Evolutionary conservation across 2,797 vertebrate genomes (phyloP).

Genomic region (Betta splendens): DNA sequence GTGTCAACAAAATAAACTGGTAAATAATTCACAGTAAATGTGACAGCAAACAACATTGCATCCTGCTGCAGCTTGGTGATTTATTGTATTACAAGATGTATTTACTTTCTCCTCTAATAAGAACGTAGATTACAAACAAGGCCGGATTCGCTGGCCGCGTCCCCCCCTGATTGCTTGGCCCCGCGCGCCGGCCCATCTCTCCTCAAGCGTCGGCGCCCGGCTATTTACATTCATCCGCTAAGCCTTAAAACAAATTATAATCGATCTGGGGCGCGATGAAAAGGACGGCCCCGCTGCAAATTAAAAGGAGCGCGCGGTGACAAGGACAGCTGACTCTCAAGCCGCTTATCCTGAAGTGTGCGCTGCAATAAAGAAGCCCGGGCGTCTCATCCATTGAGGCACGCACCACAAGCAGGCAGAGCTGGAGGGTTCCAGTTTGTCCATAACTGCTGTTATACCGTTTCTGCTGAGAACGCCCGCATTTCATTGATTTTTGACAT

Average conservation of each 20-base stretch:
- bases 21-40: too few species aligned
- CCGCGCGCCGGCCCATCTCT: slow-evolving; percentile 62
- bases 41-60: slow-evolving; percentile 1
- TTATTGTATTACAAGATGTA: slow-evolving; percentile 71
- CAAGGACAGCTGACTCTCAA: slow-evolving; percentile 53
- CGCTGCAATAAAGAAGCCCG: slow-evolving; percentile 9
- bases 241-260: slow-evolving; percentile 78
- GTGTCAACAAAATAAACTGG: too few species aligned
- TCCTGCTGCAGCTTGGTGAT: slow-evolving; percentile 36
- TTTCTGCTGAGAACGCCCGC: too few species aligned
- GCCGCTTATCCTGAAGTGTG: slow-evolving; percentile 13
- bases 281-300: slow-evolving; percentile 59
- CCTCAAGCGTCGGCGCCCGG: slow-evolving; percentile 59
- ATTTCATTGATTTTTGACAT: neutral
- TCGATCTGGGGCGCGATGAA: slow-evolving; percentile 73
- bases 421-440: slow-evolving; percentile 1
- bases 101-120: slow-evolving; percentile 73
- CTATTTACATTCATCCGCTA: slow-evolving; percentile 73
- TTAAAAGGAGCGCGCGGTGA: slow-evolving; percentile 65
- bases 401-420: neutral
- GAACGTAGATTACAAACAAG: slow-evolving; percentile 69
- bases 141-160: slow-evolving; percentile 50
- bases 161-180: slow-evolving; percentile 52
- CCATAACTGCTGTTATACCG: neutral
- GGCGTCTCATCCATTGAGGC: neutral